A percentile compares a stretch with the other conserved stretches of the same genome.
Evolutionary conservation across 2,888 invertebrate species (phyloP).

Genomic region (Tipula confusa): DNA sequence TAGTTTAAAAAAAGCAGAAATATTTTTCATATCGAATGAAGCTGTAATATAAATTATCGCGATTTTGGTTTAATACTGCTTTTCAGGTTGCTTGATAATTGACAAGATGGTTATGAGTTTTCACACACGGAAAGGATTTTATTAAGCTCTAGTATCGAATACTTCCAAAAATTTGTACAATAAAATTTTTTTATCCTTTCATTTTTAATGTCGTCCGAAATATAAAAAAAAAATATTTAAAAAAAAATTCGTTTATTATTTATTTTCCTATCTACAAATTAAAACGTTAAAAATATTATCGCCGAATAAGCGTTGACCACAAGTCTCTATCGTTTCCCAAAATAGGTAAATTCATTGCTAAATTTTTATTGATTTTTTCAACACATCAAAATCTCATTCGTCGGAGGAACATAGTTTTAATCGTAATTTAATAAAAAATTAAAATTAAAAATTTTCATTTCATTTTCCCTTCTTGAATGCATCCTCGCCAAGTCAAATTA

Average conservation of each 20-base stretch:
- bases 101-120: neutral
- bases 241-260: neutral
- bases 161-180: neutral
- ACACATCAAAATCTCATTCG: neutral
- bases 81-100: conserved; percentile 15
- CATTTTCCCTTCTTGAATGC: neutral
- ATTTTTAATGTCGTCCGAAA: neutral
- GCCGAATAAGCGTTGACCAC: neutral
- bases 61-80: neutral
- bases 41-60: neutral
- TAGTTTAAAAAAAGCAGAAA: neutral
- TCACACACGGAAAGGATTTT: neutral
- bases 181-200: neutral
- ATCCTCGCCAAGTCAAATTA: neutral
- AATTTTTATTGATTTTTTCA: neutral
- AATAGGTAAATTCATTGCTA: neutral
- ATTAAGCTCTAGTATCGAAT: neutral
- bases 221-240: neutral
- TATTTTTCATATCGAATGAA: neutral
- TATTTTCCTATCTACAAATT: neutral
- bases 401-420: neutral
- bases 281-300: neutral
- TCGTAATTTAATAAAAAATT: neutral
- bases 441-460: neutral
- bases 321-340: neutral